These are phyloP conservation scores for Xiphophorus couchianus DNA, from an alignment of 2,113 vertebrate genomes.

Conservation along the genomic window DNA sequence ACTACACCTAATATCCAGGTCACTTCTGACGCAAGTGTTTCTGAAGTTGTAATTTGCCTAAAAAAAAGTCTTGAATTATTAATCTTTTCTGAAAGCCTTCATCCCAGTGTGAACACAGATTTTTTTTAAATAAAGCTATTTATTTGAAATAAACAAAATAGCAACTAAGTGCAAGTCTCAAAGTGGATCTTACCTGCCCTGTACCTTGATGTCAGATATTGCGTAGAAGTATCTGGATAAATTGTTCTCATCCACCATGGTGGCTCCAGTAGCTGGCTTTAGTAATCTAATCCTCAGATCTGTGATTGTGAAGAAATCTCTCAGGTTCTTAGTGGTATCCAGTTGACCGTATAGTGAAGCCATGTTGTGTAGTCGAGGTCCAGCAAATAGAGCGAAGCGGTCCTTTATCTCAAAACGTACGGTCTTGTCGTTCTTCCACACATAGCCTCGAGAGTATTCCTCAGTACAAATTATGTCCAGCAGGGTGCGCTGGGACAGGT, in stretches of 20 bases:
- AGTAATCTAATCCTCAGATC: constrained; percentile 95
- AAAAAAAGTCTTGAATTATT: too few species aligned
- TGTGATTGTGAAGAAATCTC: constrained; percentile 99
- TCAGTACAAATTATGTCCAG: constrained; percentile 99
- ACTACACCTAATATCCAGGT: too few species aligned
- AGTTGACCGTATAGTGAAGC: constrained; percentile 97
- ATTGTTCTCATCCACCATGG: constrained; percentile 95
- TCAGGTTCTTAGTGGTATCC: constrained; percentile 97
- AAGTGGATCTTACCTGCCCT: constrained; percentile 89
- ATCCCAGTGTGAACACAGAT: too few species aligned
- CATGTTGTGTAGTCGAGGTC: constrained; percentile 96
- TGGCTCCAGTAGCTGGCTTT: constrained; percentile 94
- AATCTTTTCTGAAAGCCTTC: too few species aligned
- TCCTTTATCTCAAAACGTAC: constrained; percentile 99
- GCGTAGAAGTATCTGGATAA: constrained; percentile 97
- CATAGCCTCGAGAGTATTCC: constrained; percentile 95
- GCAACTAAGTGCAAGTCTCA: neutral
- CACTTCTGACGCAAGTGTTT: too few species aligned
- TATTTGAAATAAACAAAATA: neutral
- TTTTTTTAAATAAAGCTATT: too few species aligned
- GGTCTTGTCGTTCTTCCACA: constrained; percentile 95
- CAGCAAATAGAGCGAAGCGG: constrained; percentile 96
- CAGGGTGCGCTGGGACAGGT: constrained; percentile 92
- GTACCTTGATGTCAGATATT: constrained; percentile 97
- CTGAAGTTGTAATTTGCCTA: too few species aligned